phyloP scores from a whole-genome alignment of 2,888 invertebrate species.

The Conops quadrifasciatus region DNA sequence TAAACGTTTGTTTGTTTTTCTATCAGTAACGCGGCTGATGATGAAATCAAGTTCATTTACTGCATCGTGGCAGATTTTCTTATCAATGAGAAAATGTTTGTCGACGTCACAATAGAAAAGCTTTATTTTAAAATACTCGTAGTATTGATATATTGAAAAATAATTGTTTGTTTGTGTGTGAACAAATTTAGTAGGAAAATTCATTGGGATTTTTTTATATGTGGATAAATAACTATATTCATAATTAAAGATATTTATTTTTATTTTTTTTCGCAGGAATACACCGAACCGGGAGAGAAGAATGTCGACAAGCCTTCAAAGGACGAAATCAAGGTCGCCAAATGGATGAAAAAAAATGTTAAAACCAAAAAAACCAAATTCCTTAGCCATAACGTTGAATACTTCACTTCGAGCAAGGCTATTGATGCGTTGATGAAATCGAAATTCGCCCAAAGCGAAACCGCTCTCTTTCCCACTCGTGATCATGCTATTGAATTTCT shows the following conservation, averaged over 20 bases:
- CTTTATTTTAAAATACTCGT: neutral
- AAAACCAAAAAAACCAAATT: conserved; percentile 96
- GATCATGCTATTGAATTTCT: conserved; percentile 82
- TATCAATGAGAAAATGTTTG: neutral
- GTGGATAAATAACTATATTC: neutral
- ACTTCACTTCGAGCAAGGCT: conserved; percentile 91
- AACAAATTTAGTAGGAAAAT: neutral
- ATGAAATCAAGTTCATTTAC: conserved; percentile 13
- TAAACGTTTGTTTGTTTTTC: neutral
- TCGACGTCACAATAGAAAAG: neutral
- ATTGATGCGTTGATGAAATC: conserved; percentile 92
- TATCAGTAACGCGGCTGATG: neutral
- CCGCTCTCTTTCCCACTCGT: conserved; percentile 81
- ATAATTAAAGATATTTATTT: neutral
- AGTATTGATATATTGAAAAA: neutral
- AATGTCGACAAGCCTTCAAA: conserved; percentile 81
- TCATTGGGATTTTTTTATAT: neutral
- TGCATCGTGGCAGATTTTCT: conserved; percentile 31
- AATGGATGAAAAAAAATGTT: conserved; percentile 92
- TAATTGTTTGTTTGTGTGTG: neutral
- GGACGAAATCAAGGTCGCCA: conserved; percentile 92
- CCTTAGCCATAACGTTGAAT: conserved; percentile 94
- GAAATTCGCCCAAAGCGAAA: conserved; percentile 83
- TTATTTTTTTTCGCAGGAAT: conserved; percentile 54
- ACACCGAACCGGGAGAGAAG: conserved; percentile 65